phyloP scores from a whole-genome alignment of 30 jellyfish, hydroid and myxozoan genomes.

The Turritopsis rubra region DNA sequence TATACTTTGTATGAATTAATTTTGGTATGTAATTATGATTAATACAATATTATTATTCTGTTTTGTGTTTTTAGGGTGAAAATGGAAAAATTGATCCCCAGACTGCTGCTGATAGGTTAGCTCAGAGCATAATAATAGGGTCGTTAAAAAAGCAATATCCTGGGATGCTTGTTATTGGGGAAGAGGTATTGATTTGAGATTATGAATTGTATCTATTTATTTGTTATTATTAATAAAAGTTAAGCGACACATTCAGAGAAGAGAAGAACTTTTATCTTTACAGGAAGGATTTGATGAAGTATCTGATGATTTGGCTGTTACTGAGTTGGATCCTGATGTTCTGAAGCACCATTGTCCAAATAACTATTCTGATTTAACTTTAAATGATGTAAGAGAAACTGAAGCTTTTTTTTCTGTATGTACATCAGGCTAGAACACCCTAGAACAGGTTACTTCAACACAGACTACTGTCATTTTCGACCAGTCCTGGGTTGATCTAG shows the following conservation, averaged over 20 bases:
- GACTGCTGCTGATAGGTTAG: conserved; percentile 97
- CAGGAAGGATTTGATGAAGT: conserved; percentile 84
- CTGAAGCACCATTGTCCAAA: conserved; percentile 74
- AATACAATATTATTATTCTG: no score
- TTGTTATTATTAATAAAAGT: no score
- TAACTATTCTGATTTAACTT: conserved; percentile 32
- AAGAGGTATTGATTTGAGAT: conserved; percentile 58
- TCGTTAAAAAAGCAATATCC: conserved; percentile 74
- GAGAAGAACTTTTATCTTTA: neutral
- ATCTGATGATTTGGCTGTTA: conserved; percentile 50
- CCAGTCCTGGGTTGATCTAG: no score
- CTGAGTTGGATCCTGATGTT: conserved; percentile 62
- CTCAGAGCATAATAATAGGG: conserved; percentile 81
- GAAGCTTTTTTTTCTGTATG: neutral
- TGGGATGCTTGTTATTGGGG: conserved; percentile 79
- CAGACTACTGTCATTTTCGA: no score
- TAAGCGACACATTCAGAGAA: no score
- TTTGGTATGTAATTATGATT: no score
- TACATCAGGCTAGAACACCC: no score
- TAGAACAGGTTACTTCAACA: no score
- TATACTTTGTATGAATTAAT: no score
- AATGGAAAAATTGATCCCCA: conserved; percentile 89
- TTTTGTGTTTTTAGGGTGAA: neutral
- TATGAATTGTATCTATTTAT: neutral
- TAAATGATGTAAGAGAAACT: conserved; percentile 64